phyloP scores from a whole-genome alignment of 2,113 vertebrate species.

The Tauraco erythrolophus region DNA sequence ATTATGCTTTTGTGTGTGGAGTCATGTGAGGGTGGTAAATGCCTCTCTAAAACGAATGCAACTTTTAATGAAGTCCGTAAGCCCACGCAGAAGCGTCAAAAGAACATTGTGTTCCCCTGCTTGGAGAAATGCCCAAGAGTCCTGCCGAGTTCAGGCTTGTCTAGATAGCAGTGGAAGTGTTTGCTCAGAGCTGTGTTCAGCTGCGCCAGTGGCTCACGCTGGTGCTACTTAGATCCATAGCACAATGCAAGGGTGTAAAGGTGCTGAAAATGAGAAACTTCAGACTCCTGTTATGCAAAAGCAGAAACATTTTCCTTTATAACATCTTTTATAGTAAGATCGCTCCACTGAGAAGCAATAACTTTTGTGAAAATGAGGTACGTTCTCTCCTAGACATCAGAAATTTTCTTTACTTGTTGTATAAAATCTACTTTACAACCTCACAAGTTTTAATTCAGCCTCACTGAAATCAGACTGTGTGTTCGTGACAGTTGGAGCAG shows the following conservation, averaged over 20 bases:
- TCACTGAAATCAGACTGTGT: neutral
- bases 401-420: neutral
- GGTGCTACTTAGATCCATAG: neutral
- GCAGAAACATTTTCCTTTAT: neutral
- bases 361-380: neutral
- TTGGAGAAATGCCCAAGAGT: conserved; percentile 26
- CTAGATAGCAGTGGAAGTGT: neutral
- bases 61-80: neutral
- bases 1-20: neutral
- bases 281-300: neutral
- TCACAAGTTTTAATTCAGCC: neutral
- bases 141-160: neutral
- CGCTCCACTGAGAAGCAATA: neutral
- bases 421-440: neutral
- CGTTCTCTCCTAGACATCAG: neutral
- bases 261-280: neutral
- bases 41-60: neutral
- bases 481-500: neutral
- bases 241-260: neutral
- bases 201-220: neutral
- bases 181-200: neutral
- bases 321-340: neutral
- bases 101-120: conserved; percentile 37
- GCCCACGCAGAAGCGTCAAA: neutral
- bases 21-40: neutral